Percentiles rank a stretch among this genome's conserved stretches.
Evolutionary conservation across 2,888 invertebrate genomes (phyloP).

Genomic region (Yponomeuta evonymella): DNA sequence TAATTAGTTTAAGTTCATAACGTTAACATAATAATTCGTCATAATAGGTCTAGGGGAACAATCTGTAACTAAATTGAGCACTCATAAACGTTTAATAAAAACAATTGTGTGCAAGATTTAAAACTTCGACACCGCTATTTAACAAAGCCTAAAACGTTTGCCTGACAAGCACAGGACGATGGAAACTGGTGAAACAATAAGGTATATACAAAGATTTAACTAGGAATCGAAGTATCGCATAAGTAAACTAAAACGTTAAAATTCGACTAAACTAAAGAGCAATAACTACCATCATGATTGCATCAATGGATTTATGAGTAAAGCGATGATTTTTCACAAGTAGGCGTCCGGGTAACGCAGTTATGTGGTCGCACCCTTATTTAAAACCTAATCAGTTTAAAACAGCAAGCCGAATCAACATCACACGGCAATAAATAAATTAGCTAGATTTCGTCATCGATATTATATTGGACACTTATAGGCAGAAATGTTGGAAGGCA

Average conservation of each 20-base stretch:
- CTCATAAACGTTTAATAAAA: constrained; percentile 28
- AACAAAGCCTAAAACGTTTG: background rate
- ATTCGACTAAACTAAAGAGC: constrained; percentile 9
- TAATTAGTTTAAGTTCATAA: background rate
- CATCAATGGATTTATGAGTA: background rate
- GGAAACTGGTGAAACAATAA: background rate
- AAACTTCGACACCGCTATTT: background rate
- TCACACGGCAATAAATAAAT: constrained; percentile 44
- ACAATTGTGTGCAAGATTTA: constrained; percentile 2
- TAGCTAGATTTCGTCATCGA: constrained; percentile 29
- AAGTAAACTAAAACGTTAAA: constrained; percentile 11
- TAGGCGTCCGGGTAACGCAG: background rate
- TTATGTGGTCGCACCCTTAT: background rate
- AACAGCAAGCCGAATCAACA: constrained; percentile 25
- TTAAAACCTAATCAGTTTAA: constrained; percentile 15
- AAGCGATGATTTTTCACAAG: background rate
- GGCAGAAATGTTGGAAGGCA: background rate
- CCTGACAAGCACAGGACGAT: background rate
- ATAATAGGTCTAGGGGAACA: background rate
- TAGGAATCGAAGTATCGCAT: background rate
- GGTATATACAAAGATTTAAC: constrained; percentile 1
- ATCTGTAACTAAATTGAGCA: constrained; percentile 54
- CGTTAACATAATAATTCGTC: background rate
- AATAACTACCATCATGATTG: constrained; percentile 10
- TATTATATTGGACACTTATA: background rate